Base-by-base conservation (phyloP, 2,113 vertebrate genomes). In the Tenebrosternarchus preto region DNA sequence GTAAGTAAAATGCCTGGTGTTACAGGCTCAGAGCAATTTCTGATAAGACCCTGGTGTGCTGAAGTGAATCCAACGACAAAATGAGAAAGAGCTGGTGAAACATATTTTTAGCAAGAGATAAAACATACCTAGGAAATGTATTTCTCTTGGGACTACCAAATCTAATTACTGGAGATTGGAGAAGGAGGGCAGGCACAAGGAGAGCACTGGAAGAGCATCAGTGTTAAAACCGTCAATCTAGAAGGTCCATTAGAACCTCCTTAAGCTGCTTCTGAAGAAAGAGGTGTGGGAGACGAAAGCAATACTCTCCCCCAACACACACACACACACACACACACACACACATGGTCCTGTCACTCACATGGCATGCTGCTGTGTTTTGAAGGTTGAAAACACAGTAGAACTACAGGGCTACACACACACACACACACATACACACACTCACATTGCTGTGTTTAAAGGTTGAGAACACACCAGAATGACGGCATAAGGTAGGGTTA, bases 61-160 rank as follows among this genome's bases (percentile, higher is more conserved):
- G 85, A 90, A 92, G 90, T 92, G 92, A 94, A 93, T 93, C 92
- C 90, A 92, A 88, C 91, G 91, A 93, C 90, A 77, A 94, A 93
- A 94, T 90, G 86, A 94, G 90, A 29, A 89, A 85, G 77, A 91
- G 78, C 87, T 46, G 84, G 84, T 70, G 46, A 84, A 91, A 91
- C 78, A 31, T 85, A 88, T 87, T 88, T 91, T 89, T 85, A 90
- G 86, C 80, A 76, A 76, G 87, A 87, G 88, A 92, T 87, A 89
- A 90, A 87, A 91, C 82, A 92, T 87, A 90, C 87, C 90, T 91
- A 87, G 87, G 89, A 95, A 94, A 92, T 85, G 87, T 86, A 92
- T 88, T 89, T 86, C 90, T 88, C 89, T 84, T 79, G 88, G 86
- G 91, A 91, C 80, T 70, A 82, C 85, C 86, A 89, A 88, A 88